Conservation (phyloP, 2,888 invertebrate species). For the Frankliniella fusca region DNA sequence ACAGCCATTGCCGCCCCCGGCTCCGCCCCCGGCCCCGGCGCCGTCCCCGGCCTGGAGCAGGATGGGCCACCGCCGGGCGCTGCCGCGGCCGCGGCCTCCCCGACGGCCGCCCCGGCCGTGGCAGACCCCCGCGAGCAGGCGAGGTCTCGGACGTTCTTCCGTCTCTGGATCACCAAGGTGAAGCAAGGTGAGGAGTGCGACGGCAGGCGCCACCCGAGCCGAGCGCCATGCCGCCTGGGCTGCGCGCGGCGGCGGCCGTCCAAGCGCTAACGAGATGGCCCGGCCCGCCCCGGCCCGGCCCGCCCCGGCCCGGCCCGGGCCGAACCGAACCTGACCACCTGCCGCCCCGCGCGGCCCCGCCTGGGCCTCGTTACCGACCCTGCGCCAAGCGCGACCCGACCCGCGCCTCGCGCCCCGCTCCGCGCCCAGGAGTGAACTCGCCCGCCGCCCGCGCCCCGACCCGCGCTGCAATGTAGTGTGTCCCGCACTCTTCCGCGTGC, state of each 20-base stretch:
- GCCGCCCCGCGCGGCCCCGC: neutral
- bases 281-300: neutral
- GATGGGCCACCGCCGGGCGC: neutral
- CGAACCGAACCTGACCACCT: too few species aligned
- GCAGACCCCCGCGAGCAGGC: neutral
- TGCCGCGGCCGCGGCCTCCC: neutral
- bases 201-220: neutral
- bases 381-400: neutral
- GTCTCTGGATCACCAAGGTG: constrained; percentile 19
- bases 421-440: neutral
- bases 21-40: neutral
- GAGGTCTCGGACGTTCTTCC: constrained; percentile 8
- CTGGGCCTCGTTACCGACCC: neutral
- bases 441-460: neutral
- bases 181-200: neutral
- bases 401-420: neutral
- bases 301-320: neutral
- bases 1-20: neutral
- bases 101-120: neutral
- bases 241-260: neutral
- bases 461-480: neutral
- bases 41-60: neutral
- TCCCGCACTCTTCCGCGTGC: neutral
- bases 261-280: neutral
- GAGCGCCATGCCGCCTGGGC: neutral